These are phyloP conservation scores for Thereva unica DNA, from an alignment of 2,888 invertebrate genomes.

Conservation along the genomic window DNA sequence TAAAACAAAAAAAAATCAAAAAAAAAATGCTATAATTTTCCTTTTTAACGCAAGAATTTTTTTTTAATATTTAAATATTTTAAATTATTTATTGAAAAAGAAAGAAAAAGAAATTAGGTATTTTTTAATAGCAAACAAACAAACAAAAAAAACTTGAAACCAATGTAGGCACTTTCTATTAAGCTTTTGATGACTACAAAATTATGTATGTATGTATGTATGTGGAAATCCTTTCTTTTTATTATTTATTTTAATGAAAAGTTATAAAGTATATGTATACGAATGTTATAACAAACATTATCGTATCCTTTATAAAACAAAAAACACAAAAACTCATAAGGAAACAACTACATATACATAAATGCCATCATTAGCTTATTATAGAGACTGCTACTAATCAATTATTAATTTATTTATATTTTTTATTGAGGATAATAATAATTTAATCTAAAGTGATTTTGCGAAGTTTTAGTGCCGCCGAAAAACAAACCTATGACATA, in stretches of 20 bases:
- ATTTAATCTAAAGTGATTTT: constrained; percentile 9
- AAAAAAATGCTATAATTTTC: constrained; percentile 5
- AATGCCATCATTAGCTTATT: constrained; percentile 19
- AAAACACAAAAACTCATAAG: too few relatives aligned
- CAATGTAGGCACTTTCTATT: constrained; percentile 38
- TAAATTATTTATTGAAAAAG: constrained; percentile 38
- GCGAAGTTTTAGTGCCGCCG: background rate
- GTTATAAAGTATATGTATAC: too few relatives aligned
- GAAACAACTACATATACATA: background rate
- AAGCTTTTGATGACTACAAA: constrained; percentile 34
- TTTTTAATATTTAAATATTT: constrained; percentile 18
- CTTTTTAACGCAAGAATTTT: constrained; percentile 22
- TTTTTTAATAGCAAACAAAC: constrained; percentile 12
- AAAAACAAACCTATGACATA: too few relatives aligned
- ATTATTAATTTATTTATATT: constrained; percentile 24
- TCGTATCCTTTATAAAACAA: background rate
- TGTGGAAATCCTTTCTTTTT: background rate
- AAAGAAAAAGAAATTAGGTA: constrained; percentile 20
- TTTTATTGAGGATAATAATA: constrained; percentile 5
- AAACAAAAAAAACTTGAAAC: constrained; percentile 1
- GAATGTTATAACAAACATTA: background rate
- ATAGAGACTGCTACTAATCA: constrained; percentile 24
- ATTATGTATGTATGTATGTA: background rate
- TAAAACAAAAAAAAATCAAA: constrained; percentile 12
- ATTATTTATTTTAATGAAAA: too few relatives aligned